These are phyloP conservation scores for Otolemur crassicaudatus DNA, from an alignment of 2,797 vertebrate genomes.

Conservation along the genomic window DNA sequence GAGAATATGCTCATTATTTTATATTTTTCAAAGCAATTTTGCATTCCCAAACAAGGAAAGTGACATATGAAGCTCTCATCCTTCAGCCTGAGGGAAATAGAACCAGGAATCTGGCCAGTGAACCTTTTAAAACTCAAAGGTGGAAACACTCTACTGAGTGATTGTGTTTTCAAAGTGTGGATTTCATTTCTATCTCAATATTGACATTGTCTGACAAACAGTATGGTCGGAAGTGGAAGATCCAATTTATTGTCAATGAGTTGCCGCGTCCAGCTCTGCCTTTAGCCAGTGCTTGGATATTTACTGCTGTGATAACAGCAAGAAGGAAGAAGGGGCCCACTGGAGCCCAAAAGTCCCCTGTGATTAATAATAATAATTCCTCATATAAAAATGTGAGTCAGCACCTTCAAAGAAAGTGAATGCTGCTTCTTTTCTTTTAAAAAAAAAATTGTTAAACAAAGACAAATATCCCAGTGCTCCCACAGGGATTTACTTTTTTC, in stretches of 20 bases:
- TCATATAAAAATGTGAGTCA: slow-evolving; percentile 57
- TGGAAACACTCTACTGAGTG: neutral
- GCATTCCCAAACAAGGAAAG: neutral
- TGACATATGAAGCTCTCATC: neutral
- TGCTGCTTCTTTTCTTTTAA: slow-evolving; percentile 42
- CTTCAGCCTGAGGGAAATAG: neutral
- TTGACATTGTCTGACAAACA: neutral
- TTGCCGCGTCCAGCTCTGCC: neutral
- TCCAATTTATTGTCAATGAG: neutral
- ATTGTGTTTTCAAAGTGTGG: neutral
- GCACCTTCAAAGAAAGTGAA: slow-evolving; percentile 40
- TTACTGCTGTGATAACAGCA: neutral
- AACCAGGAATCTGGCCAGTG: neutral
- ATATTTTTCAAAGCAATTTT: neutral
- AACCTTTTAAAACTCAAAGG: neutral
- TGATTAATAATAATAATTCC: slow-evolving; percentile 27
- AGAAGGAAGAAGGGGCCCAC: neutral
- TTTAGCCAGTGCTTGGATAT: neutral
- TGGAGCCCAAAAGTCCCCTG: slow-evolving; percentile 6
- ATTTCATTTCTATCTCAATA: neutral
- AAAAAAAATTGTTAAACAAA: slow-evolving; percentile 32
- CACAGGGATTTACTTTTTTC: neutral
- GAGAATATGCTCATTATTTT: slow-evolving; percentile 17
- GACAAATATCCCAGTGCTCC: neutral
- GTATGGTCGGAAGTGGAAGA: neutral